These are phyloP conservation scores for Elephas maximus DNA, from an alignment of 2,113 vertebrate genomes.

Conservation along the genomic window DNA sequence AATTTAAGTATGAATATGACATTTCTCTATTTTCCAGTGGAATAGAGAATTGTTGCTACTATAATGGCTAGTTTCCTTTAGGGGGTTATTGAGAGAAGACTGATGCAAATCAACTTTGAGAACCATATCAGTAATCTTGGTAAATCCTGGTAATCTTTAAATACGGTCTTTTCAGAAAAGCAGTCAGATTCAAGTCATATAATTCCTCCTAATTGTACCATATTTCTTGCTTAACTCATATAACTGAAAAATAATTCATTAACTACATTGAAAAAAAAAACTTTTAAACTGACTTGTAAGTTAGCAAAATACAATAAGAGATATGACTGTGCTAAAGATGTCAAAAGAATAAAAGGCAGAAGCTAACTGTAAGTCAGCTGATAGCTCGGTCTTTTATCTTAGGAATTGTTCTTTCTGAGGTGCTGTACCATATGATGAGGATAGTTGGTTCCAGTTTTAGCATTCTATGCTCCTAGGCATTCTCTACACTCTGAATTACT, in stretches of 20 bases:
- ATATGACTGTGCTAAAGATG: not conserved
- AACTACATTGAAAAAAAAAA: not conserved
- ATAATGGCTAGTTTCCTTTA: not conserved
- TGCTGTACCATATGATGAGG: no score
- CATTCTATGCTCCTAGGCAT: not conserved
- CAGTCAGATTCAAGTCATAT: not conserved
- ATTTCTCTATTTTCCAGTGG: not conserved
- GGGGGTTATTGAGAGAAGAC: not conserved
- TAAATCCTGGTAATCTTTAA: not conserved
- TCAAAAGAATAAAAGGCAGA: not conserved
- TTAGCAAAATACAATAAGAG: not conserved
- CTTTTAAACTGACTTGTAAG: not conserved
- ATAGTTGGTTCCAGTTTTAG: not conserved
- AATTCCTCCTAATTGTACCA: not conserved
- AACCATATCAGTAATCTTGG: not conserved
- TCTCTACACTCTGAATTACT: not conserved
- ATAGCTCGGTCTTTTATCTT: not conserved
- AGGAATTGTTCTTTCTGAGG: not conserved
- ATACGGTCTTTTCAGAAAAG: slow-evolving; percentile 31
- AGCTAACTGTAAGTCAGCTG: not conserved
- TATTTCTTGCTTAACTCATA: not conserved
- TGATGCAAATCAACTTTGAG: not conserved
- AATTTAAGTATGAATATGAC: not conserved
- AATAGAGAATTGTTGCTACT: not conserved
- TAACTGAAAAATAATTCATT: not conserved